Evolutionary conservation across 2,888 invertebrate species (phyloP).

Genomic region (Ennomos fuscantarius): DNA sequence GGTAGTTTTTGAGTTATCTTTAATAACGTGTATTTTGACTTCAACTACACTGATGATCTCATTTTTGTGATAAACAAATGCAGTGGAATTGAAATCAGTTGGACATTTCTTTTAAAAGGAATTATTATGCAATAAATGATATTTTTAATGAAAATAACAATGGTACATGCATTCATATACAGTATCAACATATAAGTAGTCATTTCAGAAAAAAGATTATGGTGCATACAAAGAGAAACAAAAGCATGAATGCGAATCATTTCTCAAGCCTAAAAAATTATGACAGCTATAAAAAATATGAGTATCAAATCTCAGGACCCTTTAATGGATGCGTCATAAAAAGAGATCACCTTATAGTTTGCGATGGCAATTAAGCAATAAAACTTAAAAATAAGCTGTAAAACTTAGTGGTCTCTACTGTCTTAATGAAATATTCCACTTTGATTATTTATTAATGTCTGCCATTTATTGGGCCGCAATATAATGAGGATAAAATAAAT

Average conservation of each 20-base stretch:
- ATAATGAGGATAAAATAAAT: constrained; percentile 65
- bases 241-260: not conserved
- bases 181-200: too few species aligned
- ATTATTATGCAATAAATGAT: too few species aligned
- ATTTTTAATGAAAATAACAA: too few species aligned
- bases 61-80: too few species aligned
- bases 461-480: constrained; percentile 66
- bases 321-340: constrained; percentile 69
- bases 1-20: too few species aligned
- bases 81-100: too few species aligned
- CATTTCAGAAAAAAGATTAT: too few species aligned
- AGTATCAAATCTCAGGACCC: constrained; percentile 56
- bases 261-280: constrained; percentile 14
- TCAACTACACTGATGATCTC: too few species aligned
- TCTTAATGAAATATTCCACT: constrained; percentile 79
- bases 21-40: too few species aligned
- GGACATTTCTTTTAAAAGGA: too few species aligned
- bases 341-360: constrained; percentile 77
- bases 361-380: constrained; percentile 81
- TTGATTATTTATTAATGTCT: constrained; percentile 74
- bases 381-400: constrained; percentile 61
- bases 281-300: constrained; percentile 26
- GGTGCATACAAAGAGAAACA: too few species aligned
- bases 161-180: too few species aligned
- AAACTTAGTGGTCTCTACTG: constrained; percentile 74